Conservation (phyloP, 37 sponge, comb jelly and placozoan species). For the Petrosia ficiformis region DNA sequence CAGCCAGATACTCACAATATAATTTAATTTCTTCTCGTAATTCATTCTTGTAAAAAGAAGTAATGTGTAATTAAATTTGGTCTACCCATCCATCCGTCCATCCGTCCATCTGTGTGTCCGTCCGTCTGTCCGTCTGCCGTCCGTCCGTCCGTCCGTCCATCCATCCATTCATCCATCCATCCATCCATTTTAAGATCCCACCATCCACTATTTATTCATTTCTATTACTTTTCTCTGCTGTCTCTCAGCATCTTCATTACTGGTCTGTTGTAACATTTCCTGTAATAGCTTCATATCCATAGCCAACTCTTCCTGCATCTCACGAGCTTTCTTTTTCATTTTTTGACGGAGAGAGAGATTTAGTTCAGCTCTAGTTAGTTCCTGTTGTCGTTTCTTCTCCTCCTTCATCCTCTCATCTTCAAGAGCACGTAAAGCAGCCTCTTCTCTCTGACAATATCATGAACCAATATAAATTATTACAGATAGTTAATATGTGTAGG, state of each 20-base stretch:
- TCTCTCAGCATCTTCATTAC: conserved; percentile 74
- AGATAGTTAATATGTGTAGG: background rate
- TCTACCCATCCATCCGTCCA: no score
- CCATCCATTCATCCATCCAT: no score
- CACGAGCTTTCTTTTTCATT: conserved; percentile 82
- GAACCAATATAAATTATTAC: background rate
- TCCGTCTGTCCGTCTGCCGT: no score
- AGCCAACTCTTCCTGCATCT: conserved; percentile 91
- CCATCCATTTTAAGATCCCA: no score
- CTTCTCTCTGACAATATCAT: conserved; percentile 57
- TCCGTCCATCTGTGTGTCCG: no score
- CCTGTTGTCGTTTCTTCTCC: conserved; percentile 81
- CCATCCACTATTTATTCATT: conserved; percentile 4
- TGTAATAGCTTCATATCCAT: conserved; percentile 97
- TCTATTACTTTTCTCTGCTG: conserved; percentile 66
- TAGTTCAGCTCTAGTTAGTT: conserved; percentile 64
- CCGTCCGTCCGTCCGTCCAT: no score
- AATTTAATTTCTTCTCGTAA: conserved; percentile 68
- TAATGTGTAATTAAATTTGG: background rate
- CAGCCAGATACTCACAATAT: conserved; percentile 74
- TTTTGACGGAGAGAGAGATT: conserved; percentile 90
- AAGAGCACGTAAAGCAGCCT: conserved; percentile 65
- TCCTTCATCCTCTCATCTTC: conserved; percentile 71
- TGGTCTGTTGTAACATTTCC: conserved; percentile 69
- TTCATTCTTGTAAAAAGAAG: conserved; percentile 42